Evolutionary conservation across 1,140 invertebrate genomes (phyloP).

Genomic region (Drosophila grimshawi): DNA sequence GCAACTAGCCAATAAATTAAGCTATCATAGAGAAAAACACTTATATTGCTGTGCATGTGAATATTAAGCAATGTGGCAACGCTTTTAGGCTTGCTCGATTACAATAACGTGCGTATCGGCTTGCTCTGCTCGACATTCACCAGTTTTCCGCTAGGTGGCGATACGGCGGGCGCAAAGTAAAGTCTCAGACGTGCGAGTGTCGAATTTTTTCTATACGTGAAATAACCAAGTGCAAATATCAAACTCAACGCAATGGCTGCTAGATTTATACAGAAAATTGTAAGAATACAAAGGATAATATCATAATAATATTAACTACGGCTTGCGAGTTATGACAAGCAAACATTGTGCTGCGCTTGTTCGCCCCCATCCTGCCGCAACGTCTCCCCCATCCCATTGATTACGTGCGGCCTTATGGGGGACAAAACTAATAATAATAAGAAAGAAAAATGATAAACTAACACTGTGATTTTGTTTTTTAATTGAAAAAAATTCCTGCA

Average conservation of each 20-base stretch:
- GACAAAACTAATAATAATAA: constrained; percentile 22
- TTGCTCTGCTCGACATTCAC: constrained; percentile 44
- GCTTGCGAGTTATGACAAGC: constrained; percentile 17
- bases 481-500: constrained; percentile 15
- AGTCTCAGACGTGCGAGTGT: constrained; percentile 59
- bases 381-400: constrained; percentile 39
- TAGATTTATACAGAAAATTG: constrained; percentile 84
- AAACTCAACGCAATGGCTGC: constrained; percentile 75
- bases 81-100: constrained; percentile 29
- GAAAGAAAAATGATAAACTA: constrained; percentile 51
- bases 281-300: constrained; percentile 62
- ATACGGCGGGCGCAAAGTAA: constrained; percentile 70
- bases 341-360: constrained; percentile 39
- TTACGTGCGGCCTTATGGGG: constrained; percentile 58
- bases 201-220: constrained; percentile 67
- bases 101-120: constrained; percentile 27
- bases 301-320: constrained; percentile 23
- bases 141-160: constrained; percentile 78
- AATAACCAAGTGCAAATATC: constrained; percentile 68
- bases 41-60: constrained; percentile 4
- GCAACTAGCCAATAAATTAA: not conserved
- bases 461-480: constrained; percentile 65
- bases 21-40: not conserved
- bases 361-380: constrained; percentile 14
- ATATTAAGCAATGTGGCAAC: constrained; percentile 9